phyloP scores from a whole-genome alignment of 2,888 invertebrate genomes.

The Dascillus cervinus region DNA sequence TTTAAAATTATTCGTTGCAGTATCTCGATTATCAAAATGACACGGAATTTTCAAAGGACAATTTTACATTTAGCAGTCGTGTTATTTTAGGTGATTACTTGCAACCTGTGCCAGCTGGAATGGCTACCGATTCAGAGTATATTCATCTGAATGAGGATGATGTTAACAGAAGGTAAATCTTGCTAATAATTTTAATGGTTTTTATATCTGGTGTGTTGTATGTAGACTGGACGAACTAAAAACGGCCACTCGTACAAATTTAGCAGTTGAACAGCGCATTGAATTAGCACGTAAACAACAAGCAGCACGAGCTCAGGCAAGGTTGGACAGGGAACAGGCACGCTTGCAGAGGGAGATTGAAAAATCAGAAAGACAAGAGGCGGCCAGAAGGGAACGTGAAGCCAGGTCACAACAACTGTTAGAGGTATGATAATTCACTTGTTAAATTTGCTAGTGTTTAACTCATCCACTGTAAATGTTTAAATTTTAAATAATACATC shows the following conservation, averaged over 20 bases:
- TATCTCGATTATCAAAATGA: conserved; percentile 59
- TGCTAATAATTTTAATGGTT: too few species aligned
- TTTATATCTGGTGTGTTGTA: too few species aligned
- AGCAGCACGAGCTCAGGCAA: conserved; percentile 66
- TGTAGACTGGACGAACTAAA: conserved; percentile 60
- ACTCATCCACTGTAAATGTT: too few species aligned
- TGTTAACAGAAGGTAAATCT: conserved; percentile 60
- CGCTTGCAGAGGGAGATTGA: conserved; percentile 63
- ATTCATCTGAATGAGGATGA: conserved; percentile 74
- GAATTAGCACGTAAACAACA: conserved; percentile 67
- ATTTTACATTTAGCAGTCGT: conserved; percentile 89
- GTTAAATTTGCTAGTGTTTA: too few species aligned
- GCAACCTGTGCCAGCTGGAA: conserved; percentile 61
- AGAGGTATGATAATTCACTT: too few species aligned
- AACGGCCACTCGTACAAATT: conserved; percentile 52
- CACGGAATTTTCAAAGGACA: conserved; percentile 66
- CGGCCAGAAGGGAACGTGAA: conserved; percentile 73
- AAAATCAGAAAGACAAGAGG: conserved; percentile 74
- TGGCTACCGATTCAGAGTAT: conserved; percentile 60
- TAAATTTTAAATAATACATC: too few species aligned
- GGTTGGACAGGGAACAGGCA: conserved; percentile 62
- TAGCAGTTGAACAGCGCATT: conserved; percentile 68
- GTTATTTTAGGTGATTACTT: conserved; percentile 86
- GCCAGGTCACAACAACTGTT: conserved; percentile 76
- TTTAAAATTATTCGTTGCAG: conserved; percentile 41